Conservation (phyloP, 2,797 vertebrate species). For the Salmo trutta region DNA sequence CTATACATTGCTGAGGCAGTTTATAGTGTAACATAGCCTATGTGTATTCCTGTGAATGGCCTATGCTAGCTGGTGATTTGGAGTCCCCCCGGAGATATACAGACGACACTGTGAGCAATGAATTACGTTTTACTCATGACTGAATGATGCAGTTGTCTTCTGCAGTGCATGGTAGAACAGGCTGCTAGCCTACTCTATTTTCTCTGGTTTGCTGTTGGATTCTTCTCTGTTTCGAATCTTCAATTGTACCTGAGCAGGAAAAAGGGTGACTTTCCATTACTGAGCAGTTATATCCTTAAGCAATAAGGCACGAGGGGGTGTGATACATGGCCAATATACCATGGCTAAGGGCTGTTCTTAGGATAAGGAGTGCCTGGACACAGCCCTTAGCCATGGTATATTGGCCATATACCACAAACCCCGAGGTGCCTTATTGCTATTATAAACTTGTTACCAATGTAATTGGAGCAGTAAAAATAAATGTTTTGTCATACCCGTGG, state of each 20-base stretch:
- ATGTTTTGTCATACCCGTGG: too few species aligned
- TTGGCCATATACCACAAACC: too few species aligned
- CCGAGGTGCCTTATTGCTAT: too few species aligned
- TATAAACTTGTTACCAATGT: too few species aligned
- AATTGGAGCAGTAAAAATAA: too few species aligned
- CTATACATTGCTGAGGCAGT: not conserved
- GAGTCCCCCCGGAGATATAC: not conserved
- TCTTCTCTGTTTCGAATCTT: conserved; percentile 7
- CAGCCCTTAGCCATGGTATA: too few species aligned
- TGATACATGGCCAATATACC: too few species aligned
- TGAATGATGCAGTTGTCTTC: not conserved
- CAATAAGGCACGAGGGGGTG: too few species aligned
- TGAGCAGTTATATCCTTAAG: not conserved
- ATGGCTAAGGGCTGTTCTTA: too few species aligned
- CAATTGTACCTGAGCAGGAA: conserved; percentile 3
- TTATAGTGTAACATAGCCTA: not conserved
- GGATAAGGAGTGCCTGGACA: too few species aligned
- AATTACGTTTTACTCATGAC: not conserved
- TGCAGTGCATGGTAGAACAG: not conserved
- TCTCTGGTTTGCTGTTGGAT: not conserved
- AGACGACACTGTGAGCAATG: not conserved
- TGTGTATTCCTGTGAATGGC: not conserved
- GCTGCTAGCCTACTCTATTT: conserved; percentile 1
- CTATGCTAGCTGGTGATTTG: not conserved
- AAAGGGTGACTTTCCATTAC: not conserved